phyloP scores from a whole-genome alignment of 1,140 invertebrate species.

The Microplitis mediator region DNA sequence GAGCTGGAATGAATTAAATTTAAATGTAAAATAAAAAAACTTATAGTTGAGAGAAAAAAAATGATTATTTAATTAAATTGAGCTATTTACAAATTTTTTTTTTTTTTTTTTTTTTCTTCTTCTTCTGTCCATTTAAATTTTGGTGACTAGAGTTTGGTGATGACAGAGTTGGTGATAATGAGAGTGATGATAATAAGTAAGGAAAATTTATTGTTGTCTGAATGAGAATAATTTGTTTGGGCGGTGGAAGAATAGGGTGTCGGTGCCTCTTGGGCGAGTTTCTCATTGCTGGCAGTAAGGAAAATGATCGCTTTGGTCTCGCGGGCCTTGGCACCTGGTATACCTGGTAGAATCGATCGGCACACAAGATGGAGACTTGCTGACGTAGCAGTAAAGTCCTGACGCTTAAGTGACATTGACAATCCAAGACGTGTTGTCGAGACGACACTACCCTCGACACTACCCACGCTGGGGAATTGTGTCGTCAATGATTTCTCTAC shows the following conservation, averaged over 20 bases:
- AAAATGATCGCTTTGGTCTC: conserved; percentile 40
- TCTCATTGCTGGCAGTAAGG: conserved; percentile 52
- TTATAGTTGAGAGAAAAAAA: too few species aligned
- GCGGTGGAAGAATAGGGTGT: neutral
- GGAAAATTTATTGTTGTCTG: too few species aligned
- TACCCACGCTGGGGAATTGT: conserved; percentile 29
- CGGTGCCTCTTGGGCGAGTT: conserved; percentile 42
- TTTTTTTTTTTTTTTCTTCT: too few species aligned
- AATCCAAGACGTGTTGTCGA: conserved; percentile 44
- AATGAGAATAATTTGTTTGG: neutral
- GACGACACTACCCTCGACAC: conserved; percentile 40
- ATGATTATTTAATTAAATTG: too few species aligned
- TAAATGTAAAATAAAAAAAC: too few species aligned
- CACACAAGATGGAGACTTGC: conserved; percentile 51
- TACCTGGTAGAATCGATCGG: conserved; percentile 47
- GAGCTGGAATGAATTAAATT: too few species aligned
- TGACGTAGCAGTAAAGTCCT: conserved; percentile 45
- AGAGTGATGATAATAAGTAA: too few species aligned
- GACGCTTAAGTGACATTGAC: conserved; percentile 43
- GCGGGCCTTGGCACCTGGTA: conserved; percentile 32
- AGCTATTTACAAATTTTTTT: too few species aligned
- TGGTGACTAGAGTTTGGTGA: too few species aligned
- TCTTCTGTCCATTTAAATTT: too few species aligned
- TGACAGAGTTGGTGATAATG: too few species aligned
- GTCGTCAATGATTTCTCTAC: conserved; percentile 43